phyloP scores from a whole-genome alignment of 2,113 vertebrate genomes.

The Notarius lentiginosus region DNA sequence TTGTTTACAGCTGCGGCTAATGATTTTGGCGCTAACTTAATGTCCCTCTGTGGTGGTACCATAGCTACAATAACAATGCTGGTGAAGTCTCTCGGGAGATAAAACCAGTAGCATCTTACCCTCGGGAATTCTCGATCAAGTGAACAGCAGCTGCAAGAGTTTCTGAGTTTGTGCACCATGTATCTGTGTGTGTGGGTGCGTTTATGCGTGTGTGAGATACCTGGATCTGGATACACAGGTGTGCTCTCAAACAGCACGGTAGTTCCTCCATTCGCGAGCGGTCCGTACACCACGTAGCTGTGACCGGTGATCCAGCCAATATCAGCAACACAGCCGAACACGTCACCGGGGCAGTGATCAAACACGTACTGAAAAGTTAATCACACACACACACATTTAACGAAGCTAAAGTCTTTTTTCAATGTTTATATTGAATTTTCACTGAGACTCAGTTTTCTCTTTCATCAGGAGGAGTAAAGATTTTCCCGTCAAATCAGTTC shows the following conservation, averaged over 20 bases:
- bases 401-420: no score
- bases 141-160: not conserved
- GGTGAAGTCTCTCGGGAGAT: not conserved
- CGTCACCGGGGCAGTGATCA: slow-evolving; percentile 80
- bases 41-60: not conserved
- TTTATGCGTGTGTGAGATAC: slow-evolving; percentile 64
- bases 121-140: not conserved
- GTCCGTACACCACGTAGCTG: slow-evolving; percentile 91
- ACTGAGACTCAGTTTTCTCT: no score
- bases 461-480: not conserved
- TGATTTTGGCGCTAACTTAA: not conserved
- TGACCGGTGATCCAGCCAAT: slow-evolving; percentile 96
- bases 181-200: not conserved
- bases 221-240: slow-evolving; percentile 87
- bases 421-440: no score
- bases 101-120: not conserved
- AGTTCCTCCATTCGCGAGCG: slow-evolving; percentile 88
- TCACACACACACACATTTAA: not conserved
- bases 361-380: slow-evolving; percentile 80
- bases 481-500: no score
- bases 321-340: slow-evolving; percentile 90
- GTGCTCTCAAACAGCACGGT: slow-evolving; percentile 92
- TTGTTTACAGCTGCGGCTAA: no score
- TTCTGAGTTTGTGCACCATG: not conserved
- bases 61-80: not conserved